These are phyloP conservation scores for Baccha elongata DNA, from an alignment of 2,888 invertebrate species.

Conservation along the genomic window DNA sequence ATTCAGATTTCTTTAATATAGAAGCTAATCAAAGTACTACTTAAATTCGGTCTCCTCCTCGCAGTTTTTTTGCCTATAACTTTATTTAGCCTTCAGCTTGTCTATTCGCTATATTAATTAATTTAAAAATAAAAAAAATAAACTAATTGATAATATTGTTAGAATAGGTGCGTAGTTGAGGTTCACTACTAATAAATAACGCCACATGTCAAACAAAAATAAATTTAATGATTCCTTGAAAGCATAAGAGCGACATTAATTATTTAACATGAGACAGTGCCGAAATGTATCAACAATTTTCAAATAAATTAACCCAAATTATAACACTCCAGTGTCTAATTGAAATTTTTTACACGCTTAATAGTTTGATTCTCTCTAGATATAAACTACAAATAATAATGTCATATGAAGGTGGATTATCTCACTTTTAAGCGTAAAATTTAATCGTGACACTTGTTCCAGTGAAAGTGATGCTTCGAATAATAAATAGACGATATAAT, in stretches of 20 bases:
- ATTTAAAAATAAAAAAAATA: no score
- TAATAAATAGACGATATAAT: no score
- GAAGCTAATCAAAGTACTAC: no score
- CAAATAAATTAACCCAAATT: constrained; percentile 10
- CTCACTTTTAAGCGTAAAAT: background rate
- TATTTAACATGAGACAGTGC: constrained; percentile 45
- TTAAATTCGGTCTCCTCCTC: no score
- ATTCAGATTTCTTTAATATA: no score
- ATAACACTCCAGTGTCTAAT: constrained; percentile 17
- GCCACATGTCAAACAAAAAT: no score
- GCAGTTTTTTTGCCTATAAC: no score
- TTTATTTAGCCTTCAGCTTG: no score
- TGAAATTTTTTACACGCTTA: constrained; percentile 35
- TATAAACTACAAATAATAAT: constrained; percentile 8
- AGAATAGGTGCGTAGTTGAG: no score
- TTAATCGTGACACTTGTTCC: constrained; percentile 7
- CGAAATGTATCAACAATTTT: constrained; percentile 42
- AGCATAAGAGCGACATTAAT: constrained; percentile 21
- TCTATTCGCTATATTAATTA: no score
- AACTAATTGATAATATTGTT: no score
- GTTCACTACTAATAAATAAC: no score
- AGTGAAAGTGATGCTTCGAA: constrained; percentile 49
- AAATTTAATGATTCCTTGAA: background rate
- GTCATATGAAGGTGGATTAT: background rate
- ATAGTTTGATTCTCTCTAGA: constrained; percentile 11